phyloP scores from a whole-genome alignment of 2,888 invertebrate genomes.

The Cylindroiulus punctatus region DNA sequence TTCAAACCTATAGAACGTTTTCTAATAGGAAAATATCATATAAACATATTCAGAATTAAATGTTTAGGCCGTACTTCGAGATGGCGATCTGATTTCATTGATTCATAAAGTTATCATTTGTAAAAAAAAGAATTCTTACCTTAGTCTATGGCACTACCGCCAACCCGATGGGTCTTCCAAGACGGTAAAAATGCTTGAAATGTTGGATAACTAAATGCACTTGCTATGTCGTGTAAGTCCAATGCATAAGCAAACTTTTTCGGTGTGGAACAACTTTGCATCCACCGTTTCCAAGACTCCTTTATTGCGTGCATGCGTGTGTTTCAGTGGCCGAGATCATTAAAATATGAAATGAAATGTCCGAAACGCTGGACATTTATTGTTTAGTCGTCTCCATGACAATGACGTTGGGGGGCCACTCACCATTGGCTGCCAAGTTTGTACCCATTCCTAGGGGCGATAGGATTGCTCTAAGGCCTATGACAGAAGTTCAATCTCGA shows the following conservation, averaged over 20 bases:
- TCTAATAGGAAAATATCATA: too few relatives aligned
- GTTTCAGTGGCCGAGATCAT: slow-evolving; percentile 5
- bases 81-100: too few relatives aligned
- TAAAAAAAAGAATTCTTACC: background rate
- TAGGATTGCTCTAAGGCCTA: slow-evolving; percentile 14
- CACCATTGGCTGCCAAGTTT: background rate
- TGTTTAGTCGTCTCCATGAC: slow-evolving; percentile 52
- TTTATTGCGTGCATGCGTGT: slow-evolving; percentile 13
- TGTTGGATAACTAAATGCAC: background rate
- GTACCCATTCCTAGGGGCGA: slow-evolving; percentile 21
- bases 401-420: slow-evolving; percentile 16
- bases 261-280: background rate
- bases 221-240: background rate
- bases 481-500: background rate
- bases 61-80: too few relatives aligned
- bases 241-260: background rate
- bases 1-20: too few relatives aligned
- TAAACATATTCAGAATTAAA: too few relatives aligned
- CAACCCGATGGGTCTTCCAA: background rate
- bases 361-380: slow-evolving; percentile 41
- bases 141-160: background rate
- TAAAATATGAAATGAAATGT: slow-evolving; percentile 48
- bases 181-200: background rate
- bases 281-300: background rate
- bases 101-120: background rate